phyloP scores from a whole-genome alignment of 1,140 invertebrate genomes.

The Spodoptera frugiperda region DNA sequence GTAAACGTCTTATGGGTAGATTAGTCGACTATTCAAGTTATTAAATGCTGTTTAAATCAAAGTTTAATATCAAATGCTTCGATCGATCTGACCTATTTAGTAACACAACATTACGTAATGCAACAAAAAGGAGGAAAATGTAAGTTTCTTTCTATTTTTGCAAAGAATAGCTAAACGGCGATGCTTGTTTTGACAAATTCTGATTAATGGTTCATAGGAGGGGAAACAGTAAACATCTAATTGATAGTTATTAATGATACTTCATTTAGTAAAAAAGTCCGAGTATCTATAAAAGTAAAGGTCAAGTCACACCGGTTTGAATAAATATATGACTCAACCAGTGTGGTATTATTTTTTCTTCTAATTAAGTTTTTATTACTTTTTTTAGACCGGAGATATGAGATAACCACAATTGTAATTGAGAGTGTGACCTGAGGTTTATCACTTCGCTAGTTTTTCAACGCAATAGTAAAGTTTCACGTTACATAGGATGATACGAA shows the following conservation, averaged over 20 bases:
- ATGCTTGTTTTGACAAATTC: conserved; percentile 21
- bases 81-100: too few species aligned
- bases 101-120: too few species aligned
- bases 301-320: conserved; percentile 1
- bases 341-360: background rate
- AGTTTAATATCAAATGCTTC: too few species aligned
- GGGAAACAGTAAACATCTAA: conserved; percentile 25
- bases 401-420: conserved; percentile 39
- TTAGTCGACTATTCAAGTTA: too few species aligned
- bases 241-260: conserved; percentile 37
- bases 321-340: background rate
- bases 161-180: background rate
- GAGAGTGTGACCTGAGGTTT: conserved; percentile 47
- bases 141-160: background rate
- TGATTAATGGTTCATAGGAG: conserved; percentile 31
- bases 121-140: background rate
- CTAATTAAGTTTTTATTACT: background rate
- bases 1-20: too few species aligned
- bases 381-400: conserved; percentile 3
- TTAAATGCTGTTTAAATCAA: too few species aligned
- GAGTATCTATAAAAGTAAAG: background rate
- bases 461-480: conserved; percentile 38
- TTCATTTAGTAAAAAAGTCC: conserved; percentile 23
- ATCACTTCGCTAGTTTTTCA: conserved; percentile 38
- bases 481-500: conserved; percentile 44